These are phyloP conservation scores for Eufriesea mexicana DNA, from an alignment of 1,140 invertebrate genomes.

Conservation along the genomic window DNA sequence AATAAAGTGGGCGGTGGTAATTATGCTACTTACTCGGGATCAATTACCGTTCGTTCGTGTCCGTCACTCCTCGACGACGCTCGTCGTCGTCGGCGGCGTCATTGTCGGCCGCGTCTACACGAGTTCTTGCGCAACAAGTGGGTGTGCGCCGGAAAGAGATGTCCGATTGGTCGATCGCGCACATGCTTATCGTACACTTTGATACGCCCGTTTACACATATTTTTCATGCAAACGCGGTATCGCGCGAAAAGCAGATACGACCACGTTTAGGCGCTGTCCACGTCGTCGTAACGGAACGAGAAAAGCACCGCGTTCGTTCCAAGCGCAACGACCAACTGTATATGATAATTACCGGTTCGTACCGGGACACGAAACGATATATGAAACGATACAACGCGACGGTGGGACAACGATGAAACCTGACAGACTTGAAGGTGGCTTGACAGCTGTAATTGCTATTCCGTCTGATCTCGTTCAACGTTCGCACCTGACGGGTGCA, in stretches of 20 bases:
- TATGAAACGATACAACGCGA: not conserved
- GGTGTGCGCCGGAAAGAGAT: conserved; percentile 44
- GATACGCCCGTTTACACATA: conserved; percentile 2
- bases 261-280: not conserved
- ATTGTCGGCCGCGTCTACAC: not conserved
- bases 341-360: not conserved
- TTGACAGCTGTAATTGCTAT: not conserved
- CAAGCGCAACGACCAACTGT: not conserved
- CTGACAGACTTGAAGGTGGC: not conserved
- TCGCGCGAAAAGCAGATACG: not conserved
- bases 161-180: conserved; percentile 35
- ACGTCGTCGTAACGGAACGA: not conserved
- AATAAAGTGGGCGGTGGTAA: not conserved
- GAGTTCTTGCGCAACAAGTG: conserved; percentile 58
- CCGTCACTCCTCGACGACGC: not conserved
- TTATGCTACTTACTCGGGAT: conserved; percentile 40
- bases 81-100: conserved; percentile 16
- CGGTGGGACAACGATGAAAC: not conserved
- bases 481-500: too few species aligned
- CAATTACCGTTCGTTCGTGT: conserved; percentile 29
- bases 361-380: too few species aligned
- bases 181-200: not conserved
- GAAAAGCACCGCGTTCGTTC: too few species aligned
- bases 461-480: not conserved
- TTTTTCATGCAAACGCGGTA: not conserved